Evolutionary conservation across 2,113 vertebrate genomes (phyloP), one percentile per base, ranked within the genome.

Genomic region (Crocuta crocuta): DNA sequence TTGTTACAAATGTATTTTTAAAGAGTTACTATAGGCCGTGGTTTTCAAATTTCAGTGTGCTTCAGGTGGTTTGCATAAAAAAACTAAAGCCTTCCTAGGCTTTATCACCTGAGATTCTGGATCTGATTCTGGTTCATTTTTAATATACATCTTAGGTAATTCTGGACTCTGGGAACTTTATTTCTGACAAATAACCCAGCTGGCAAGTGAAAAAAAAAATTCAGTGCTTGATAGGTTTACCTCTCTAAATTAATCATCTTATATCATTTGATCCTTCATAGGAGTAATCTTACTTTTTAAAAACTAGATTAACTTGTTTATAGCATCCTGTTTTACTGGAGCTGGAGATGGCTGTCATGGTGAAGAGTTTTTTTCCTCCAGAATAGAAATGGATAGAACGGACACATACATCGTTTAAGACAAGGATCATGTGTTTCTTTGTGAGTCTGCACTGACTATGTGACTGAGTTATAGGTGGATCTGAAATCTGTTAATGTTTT

Each of bases 221-320:
- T 17, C 68, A 76, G 71, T 71, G 28, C 6, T 71, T 11, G 28
- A 50, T 82, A 55, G 23, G 5, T 79, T 68, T 66, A 19, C n/a
- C 91, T 70, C 85, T 84, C 39, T 17, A 43, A 81, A 86, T 45
- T 65, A 43, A 83, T 85, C 28, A 74, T 88, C 13, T 61, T 35
- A 39, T 28, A 48, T 73, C 63, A 81, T 88, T 89, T 88, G 55
- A 53, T 94, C 39, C 80, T 91, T 93, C 1, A 10, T 39, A 68
- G 86, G 84, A 76, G 33, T 48, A 74, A 63, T 43, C 68, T 92
- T 63, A 74, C 15, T 39, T 74, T 79, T 74, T 58, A 61, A 85
- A 91, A 97, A 71, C 24, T 58, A 78, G 43, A 50, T 82, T 48
- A 71, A 88, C 43, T 81, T 66, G 92, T 94, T 91, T 65, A 63